Evolutionary conservation across 2,797 vertebrate species (phyloP), one percentile per base, ranked within the genome.

Genomic region (Macropus fuliginosus): DNA sequence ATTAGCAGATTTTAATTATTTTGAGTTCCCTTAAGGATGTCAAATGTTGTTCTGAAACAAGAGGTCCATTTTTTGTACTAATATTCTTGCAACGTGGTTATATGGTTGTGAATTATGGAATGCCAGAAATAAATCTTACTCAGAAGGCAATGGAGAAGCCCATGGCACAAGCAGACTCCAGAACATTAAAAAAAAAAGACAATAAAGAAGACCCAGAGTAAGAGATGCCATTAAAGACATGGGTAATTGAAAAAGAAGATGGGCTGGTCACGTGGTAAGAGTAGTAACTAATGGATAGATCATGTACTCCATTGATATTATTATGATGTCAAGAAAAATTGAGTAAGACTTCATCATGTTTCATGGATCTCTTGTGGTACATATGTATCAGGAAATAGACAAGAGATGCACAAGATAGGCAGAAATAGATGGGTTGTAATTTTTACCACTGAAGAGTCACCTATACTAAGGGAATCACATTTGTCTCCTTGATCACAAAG

Each of bases 1-100:
- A 81, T 96, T 91, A 56, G 94, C 94, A 97, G 74, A 97, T 96
- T 97, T 96, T 52, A 96, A 94, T 94, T 93, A 93, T 74, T 90
- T 91, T 90, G 94, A 46, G n/a, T 6, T 81, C 8, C 21, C 40
- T 40, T 46, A 21, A 24, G 40, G n/a, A 40, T 74, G n/a, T 74
- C n/a, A 74, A 46, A 81, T 81, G 21, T 81, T 16, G 16, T 81
- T 40, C 1, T 24, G 21, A 46, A 46, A 81, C 1, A 40, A 40
- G 8, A 10, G 4, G 6, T 81, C 8, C n/a, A 24, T 81, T 81
- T 81, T 46, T 34, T 66, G 46, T 81, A 11, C 3, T 6, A 81
- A 24, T 81, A 9, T 46, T 24, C 2, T 21, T 81, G 18, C 74
- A 81, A 46, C 40, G 0, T 81, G 40, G 21, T 81, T 81, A n/a